These are phyloP conservation scores for Siphamia tubifer DNA, from an alignment of 2,113 vertebrate genomes.

Conservation along the genomic window DNA sequence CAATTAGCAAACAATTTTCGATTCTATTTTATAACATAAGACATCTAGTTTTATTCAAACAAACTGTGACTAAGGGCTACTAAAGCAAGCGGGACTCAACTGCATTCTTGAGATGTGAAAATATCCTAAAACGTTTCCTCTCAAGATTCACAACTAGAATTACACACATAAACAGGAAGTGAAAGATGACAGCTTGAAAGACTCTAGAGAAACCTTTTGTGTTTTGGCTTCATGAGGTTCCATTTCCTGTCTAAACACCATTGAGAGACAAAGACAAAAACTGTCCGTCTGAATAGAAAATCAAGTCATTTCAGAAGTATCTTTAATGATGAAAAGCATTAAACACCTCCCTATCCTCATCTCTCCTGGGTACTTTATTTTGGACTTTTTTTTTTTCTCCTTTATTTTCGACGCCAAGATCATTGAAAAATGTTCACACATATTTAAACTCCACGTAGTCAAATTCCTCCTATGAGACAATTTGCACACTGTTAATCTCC, in stretches of 20 bases:
- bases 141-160: not conserved
- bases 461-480: no score
- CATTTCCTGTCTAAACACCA: constrained; percentile 14
- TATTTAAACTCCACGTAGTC: no score
- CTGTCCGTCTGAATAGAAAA: not conserved
- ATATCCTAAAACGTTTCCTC: not conserved
- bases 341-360: not conserved
- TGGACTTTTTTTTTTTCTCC: no score
- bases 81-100: no score
- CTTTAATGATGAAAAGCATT: not conserved
- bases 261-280: constrained; percentile 1
- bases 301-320: constrained; percentile 14
- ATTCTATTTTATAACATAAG: no score
- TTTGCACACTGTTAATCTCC: no score
- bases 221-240: constrained; percentile 22
- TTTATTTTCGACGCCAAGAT: no score
- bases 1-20: no score
- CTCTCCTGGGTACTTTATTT: no score
- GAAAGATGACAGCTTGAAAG: constrained; percentile 12
- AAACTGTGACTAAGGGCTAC: no score
- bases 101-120: not conserved
- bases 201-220: not conserved
- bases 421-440: no score
- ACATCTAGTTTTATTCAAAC: no score
- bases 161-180: not conserved